Base-by-base conservation (phyloP, 92 coral and sea anemone species). In the Zoanthus sansibaricus region DNA sequence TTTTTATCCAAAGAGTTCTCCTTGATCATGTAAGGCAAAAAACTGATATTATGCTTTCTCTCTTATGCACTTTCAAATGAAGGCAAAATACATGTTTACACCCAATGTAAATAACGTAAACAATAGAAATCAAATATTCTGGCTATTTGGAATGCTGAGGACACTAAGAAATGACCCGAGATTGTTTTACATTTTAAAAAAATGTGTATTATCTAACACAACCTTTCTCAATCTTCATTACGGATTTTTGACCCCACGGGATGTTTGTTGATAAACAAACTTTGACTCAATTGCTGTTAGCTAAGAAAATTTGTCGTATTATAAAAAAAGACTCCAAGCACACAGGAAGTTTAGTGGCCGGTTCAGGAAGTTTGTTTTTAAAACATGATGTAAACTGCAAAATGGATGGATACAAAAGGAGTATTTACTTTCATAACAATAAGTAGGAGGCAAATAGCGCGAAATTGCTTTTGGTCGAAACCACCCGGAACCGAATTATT, bases 361-460 rank as follows among this genome's bases (percentile, higher is more conserved):
- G 74, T 32, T 67, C 85, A 80, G 85, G 85, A 80, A 80, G 85
- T 80, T 80, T 66, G 20, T 31, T 18, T 44, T 54, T 25, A 56
- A 49, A 49, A 49, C 7, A 46, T 31, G 25, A 18, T 33, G 20
- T 80, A 66, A 71, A 61, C 59, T 78, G n/a, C 56, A 15, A 80
- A 49, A 46, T 69, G 73, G 67, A 45, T 66, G 46, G 85, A 66
- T 64, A 37, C 62, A 66, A 67, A 75, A 80, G 31, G 85, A 66
- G 45, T 76, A 76, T 76, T 46, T 46, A 61, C 66, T 80, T 80
- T 80, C 85, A 80, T 66, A 64, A 80, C 85, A 64, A 80, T 64
- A 64, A 64, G 42, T 11, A 21, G 18, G 58, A 13, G 54, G 59
- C 37, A 25, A 59, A 30, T 69, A 6, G 72, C 72, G 33, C 70